Conservation (phyloP, 2,113 vertebrate species). For the Salvelinus sp. region DNA sequence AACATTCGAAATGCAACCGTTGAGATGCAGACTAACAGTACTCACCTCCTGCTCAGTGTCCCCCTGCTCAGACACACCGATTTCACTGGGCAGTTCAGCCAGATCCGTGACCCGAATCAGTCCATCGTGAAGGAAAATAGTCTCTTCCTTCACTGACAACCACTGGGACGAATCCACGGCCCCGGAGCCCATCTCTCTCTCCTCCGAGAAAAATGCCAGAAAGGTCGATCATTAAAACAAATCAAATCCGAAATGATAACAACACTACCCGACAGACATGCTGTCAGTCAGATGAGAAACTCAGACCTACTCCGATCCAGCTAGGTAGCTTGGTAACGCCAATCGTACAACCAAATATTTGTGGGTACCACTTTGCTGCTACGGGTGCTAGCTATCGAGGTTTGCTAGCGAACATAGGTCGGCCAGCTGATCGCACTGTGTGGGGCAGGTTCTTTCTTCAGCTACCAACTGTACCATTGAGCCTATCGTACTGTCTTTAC, state of each 20-base stretch:
- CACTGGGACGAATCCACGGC: slow-evolving; percentile 94
- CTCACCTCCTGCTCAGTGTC: slow-evolving; percentile 96
- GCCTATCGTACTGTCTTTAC: slow-evolving; percentile 2
- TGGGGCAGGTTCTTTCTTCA: slow-evolving; percentile 16
- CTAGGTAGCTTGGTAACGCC: background rate
- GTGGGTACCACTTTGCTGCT: too few species aligned
- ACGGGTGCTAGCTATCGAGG: slow-evolving; percentile 38
- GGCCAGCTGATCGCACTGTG: slow-evolving; percentile 36
- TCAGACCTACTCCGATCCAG: background rate
- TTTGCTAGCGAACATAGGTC: slow-evolving; percentile 23
- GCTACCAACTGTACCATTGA: slow-evolving; percentile 26
- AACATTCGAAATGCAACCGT: background rate
- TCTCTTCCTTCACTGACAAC: slow-evolving; percentile 98
- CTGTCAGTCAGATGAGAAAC: slow-evolving; percentile 9
- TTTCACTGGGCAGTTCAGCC: slow-evolving; percentile 94
- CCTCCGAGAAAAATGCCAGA: slow-evolving; percentile 68
- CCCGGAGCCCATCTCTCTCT: slow-evolving; percentile 81
- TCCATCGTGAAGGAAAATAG: slow-evolving; percentile 97
- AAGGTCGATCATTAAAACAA: slow-evolving; percentile 75
- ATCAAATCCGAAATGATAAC: slow-evolving; percentile 59
- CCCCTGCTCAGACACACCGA: slow-evolving; percentile 89
- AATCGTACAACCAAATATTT: too few species aligned
- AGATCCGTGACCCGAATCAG: slow-evolving; percentile 97
- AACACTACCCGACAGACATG: slow-evolving; percentile 45
- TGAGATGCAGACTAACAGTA: background rate